Conservation (phyloP, 23 tunicate species). For the Ciona savignyi region DNA sequence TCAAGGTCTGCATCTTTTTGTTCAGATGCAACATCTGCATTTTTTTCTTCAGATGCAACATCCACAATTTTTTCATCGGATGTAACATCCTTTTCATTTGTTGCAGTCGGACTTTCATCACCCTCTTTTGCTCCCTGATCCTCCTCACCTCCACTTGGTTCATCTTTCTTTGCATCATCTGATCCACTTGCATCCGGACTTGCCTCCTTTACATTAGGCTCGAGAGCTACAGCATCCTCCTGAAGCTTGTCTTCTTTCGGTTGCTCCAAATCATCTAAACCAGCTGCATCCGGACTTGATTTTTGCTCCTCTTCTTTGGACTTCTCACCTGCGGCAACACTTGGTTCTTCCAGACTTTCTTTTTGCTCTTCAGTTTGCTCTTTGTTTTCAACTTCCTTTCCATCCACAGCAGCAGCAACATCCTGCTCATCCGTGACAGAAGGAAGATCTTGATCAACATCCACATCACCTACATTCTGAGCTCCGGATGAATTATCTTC, state of each 20-base stretch:
- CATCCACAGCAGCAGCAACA: background rate
- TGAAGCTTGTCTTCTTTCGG: background rate
- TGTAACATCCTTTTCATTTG: conserved; percentile 8
- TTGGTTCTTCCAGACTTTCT: background rate
- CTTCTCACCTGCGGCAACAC: background rate
- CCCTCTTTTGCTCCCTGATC: background rate
- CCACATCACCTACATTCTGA: background rate
- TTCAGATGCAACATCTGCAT: background rate
- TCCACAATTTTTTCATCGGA: background rate
- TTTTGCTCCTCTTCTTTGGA: background rate
- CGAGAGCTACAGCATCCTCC: conserved; percentile 2
- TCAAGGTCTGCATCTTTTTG: conserved; percentile 2
- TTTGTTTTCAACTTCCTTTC: background rate
- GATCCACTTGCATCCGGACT: conserved; percentile 2
- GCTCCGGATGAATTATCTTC: background rate
- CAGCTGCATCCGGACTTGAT: background rate
- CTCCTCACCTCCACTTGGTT: conserved; percentile 1
- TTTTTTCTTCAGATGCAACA: background rate
- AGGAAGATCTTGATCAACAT: background rate
- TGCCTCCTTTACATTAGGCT: background rate
- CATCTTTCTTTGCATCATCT: conserved; percentile 1
- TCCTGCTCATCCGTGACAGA: background rate
- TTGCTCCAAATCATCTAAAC: background rate
- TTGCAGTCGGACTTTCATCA: background rate
- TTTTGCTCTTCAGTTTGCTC: background rate